Base-by-base conservation (phyloP, 2,888 invertebrate genomes). In the Cataglyphis cursor region DNA sequence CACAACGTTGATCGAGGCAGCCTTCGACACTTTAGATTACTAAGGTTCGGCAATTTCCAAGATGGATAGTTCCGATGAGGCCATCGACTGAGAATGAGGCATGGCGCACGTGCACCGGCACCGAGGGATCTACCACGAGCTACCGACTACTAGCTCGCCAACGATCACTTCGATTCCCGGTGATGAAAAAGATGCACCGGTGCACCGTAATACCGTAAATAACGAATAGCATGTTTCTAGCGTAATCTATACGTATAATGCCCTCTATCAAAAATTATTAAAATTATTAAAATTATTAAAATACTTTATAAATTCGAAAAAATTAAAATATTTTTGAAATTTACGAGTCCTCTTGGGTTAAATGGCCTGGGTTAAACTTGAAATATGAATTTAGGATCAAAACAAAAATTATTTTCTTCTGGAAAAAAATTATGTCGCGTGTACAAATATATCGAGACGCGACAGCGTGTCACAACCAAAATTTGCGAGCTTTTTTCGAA, bases 1-100 rank as follows among this genome's bases (percentile, higher is more conserved):
- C 89, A 84, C 89, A 84, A 72, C 35, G 48, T 81, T 72, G 65
- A 41, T 68, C 72, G 68, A 57, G 38, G 76, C 76, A 76, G 87
- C 89, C 89, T 84, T 88, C 81, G 89, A 84, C 88, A 84, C 86
- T 88, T 88, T 88, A 88, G 88, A 88, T 88, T 88, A 82, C 84
- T 70, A 28, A 70, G 86, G 74, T 86, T 88, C 83, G 89, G 78
- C 86, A 86, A 83, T 88, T 86, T 81, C 81, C 78, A 88, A 88
- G 88, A 88, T 88, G 82, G 89, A 88, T 86, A 88, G 88, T 75
- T 72, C 72, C 84, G 89, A 88, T 88, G 88, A 84, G 82, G 83
- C 78, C 81, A 78, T 62, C 65, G 72, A 82, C 86, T 78, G 84
- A 82, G 84, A 88, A 88, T 84, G 85, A 88, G 80, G 76, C 82